Conservation (phyloP, 2,113 vertebrate species). For the Nothocercus julius region DNA sequence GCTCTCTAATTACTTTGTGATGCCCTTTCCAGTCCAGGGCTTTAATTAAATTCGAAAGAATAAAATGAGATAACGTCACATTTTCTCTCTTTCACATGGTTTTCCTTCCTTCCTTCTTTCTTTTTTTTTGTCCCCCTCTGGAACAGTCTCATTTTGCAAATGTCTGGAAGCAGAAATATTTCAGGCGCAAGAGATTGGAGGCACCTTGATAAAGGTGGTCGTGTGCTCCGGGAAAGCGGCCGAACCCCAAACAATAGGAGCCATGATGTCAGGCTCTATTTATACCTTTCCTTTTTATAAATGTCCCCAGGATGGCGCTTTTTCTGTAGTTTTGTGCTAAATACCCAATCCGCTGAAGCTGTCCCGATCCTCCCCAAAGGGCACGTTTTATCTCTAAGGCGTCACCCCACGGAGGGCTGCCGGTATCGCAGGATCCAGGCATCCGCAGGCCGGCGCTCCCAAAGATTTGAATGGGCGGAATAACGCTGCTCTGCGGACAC, state of each 20-base stretch:
- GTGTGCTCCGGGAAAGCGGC: neutral
- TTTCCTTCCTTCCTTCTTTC: neutral
- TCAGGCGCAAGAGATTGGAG: neutral
- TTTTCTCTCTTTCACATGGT: conserved; percentile 14
- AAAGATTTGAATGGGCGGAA: neutral
- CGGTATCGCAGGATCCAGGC: neutral
- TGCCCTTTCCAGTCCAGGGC: neutral
- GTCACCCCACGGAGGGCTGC: neutral
- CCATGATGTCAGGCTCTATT: conserved; percentile 54
- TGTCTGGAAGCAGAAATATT: conserved; percentile 47
- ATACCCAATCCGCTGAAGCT: neutral
- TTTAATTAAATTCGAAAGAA: conserved; percentile 21
- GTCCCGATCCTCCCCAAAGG: conserved; percentile 30
- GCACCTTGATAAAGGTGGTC: neutral
- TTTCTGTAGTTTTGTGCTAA: conserved; percentile 47
- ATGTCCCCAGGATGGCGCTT: neutral
- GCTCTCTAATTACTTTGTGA: conserved; percentile 6
- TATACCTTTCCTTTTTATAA: conserved; percentile 58
- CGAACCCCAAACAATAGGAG: neutral
- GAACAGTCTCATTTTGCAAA: conserved; percentile 21
- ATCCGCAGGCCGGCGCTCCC: neutral
- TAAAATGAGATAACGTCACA: neutral
- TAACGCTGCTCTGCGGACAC: neutral
- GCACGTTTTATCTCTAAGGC: conserved; percentile 34
- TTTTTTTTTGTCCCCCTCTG: neutral